These are phyloP conservation scores for Scopus umbretta DNA, from an alignment of 2,113 vertebrate genomes.

Conservation along the genomic window DNA sequence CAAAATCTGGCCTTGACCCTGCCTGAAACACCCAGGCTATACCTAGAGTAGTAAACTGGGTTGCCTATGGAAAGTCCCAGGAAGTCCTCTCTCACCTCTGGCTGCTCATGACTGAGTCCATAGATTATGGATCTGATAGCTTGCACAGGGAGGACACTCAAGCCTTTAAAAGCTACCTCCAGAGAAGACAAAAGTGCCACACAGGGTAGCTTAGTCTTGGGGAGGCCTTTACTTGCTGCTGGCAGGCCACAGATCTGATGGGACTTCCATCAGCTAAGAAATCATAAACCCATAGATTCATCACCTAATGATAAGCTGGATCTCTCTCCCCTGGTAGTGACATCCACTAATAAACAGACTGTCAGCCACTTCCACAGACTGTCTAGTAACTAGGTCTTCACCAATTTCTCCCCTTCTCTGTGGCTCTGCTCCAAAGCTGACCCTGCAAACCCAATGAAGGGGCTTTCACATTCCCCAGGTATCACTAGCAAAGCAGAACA, in stretches of 20 bases:
- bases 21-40: not conserved
- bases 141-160: not conserved
- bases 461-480: not conserved
- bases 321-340: not conserved
- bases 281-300: not conserved
- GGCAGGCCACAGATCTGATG: not conserved
- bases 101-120: not conserved
- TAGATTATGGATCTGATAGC: too few relatives aligned
- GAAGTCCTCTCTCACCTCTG: not conserved
- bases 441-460: not conserved
- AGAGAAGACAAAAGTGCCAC: not conserved
- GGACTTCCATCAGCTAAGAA: not conserved
- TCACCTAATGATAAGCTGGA: not conserved
- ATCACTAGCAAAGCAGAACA: not conserved
- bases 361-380: not conserved
- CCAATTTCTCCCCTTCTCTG: not conserved
- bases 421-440: not conserved
- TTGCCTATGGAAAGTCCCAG: not conserved
- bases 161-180: not conserved
- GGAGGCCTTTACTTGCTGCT: not conserved
- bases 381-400: not conserved
- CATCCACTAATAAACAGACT: not conserved
- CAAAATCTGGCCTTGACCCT: not conserved
- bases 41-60: not conserved
- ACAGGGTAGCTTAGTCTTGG: not conserved